A percentile compares a stretch with the other conserved stretches of the same genome.
Conservation (phyloP, 2,797 vertebrate genomes). For the Phalanger gymnotis region DNA sequence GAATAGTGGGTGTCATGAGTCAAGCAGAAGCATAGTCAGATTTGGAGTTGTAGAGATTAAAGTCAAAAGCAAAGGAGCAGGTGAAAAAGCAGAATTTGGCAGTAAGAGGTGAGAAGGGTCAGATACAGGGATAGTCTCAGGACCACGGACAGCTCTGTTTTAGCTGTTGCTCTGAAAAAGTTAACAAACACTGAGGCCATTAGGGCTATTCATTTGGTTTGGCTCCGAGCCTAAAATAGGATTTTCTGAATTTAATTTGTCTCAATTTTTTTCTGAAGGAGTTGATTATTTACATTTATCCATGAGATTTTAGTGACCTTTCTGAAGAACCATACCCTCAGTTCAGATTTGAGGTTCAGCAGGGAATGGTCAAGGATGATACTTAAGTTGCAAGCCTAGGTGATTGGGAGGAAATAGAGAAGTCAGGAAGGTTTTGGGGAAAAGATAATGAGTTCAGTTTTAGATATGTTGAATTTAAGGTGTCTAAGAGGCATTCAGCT, state of each 20-base stretch:
- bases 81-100: neutral
- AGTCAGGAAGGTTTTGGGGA: neutral
- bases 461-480: neutral
- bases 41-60: neutral
- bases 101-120: neutral
- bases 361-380: neutral
- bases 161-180: neutral
- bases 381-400: neutral
- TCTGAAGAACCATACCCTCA: neutral
- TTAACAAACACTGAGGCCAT: neutral
- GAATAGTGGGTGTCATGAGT: neutral
- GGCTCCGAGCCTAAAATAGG: neutral
- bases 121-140: neutral
- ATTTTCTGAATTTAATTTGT: neutral
- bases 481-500: neutral
- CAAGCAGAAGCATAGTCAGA: neutral
- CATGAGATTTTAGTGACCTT: neutral
- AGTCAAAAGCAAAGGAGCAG: neutral
- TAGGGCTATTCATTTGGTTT: neutral
- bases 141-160: neutral
- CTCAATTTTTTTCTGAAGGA: neutral
- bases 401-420: neutral
- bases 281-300: neutral
- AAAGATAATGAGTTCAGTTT: neutral
- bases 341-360: neutral